Conservation (phyloP, 37 sponge, comb jelly and placozoan species). For the Mnemiopsis leidyi region DNA sequence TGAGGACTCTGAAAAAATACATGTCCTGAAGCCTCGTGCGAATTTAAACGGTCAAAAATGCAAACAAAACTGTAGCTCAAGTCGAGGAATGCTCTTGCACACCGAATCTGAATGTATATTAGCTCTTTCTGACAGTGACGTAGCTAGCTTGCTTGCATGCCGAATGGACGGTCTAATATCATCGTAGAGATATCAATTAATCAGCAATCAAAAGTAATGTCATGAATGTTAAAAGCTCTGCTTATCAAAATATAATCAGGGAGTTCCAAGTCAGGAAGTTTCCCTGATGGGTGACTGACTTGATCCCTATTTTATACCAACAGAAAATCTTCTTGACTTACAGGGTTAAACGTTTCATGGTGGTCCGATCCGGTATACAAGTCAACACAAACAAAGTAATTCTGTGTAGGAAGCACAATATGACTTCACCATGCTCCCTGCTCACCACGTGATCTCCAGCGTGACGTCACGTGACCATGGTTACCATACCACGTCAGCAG, state of each 20-base stretch:
- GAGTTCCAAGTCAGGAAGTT: neutral
- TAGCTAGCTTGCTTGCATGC: neutral
- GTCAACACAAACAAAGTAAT: neutral
- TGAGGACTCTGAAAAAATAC: neutral
- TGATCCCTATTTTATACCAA: too few relatives aligned
- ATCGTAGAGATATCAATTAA: neutral
- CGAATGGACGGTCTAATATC: neutral
- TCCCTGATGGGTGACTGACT: too few relatives aligned
- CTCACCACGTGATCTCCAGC: neutral
- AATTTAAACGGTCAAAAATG: neutral
- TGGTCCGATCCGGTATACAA: neutral
- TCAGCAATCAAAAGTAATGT: too few relatives aligned
- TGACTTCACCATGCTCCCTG: neutral
- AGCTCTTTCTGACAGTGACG: neutral
- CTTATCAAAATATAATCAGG: too few relatives aligned
- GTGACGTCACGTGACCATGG: neutral
- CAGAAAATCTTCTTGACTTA: too few relatives aligned
- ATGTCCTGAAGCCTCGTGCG: too few relatives aligned
- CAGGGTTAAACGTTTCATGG: neutral
- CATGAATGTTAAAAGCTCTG: too few relatives aligned
- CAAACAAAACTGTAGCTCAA: neutral
- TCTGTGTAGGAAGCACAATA: neutral
- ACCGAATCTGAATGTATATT: too few relatives aligned
- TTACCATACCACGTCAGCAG: neutral
- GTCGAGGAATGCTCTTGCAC: neutral